Conservation (phyloP, 2,888 invertebrate genomes). For the Pterostichus niger region DNA sequence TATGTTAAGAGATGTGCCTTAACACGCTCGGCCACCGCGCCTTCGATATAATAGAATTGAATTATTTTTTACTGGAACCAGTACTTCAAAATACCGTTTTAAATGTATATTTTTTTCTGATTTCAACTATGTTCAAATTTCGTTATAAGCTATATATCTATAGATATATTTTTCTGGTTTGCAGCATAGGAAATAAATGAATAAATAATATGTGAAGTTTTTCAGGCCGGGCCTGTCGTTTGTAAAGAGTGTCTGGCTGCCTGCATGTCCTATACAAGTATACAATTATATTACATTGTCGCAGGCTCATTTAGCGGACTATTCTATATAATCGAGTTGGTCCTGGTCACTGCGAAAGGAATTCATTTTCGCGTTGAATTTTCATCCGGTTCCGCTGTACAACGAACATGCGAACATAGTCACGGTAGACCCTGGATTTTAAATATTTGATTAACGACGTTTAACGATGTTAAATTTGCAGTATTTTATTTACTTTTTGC, state of each 20-base stretch:
- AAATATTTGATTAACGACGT: slow-evolving; percentile 59
- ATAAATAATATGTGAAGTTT: neutral
- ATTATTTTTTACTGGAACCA: no score
- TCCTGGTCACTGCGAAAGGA: slow-evolving; percentile 42
- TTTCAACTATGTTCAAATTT: no score
- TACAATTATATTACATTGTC: slow-evolving; percentile 51
- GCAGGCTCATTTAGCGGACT: slow-evolving; percentile 47
- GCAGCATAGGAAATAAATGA: no score
- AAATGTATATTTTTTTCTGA: no score
- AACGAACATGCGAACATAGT: slow-evolving; percentile 1
- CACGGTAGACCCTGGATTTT: slow-evolving; percentile 34
- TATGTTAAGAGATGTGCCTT: no score
- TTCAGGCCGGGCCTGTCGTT: neutral
- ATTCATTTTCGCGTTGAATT: slow-evolving; percentile 53
- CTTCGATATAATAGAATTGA: no score
- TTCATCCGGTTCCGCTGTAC: slow-evolving; percentile 36
- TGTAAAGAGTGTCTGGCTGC: neutral
- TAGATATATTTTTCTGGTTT: no score
- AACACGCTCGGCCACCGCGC: no score
- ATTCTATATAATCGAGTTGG: slow-evolving; percentile 62
- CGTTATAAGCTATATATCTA: no score
- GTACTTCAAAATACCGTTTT: no score
- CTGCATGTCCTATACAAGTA: slow-evolving; percentile 16
- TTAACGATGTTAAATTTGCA: slow-evolving; percentile 49
- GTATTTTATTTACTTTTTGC: slow-evolving; percentile 29